Conservation (phyloP, 2,888 invertebrate species). For the Operophtera brumata region DNA sequence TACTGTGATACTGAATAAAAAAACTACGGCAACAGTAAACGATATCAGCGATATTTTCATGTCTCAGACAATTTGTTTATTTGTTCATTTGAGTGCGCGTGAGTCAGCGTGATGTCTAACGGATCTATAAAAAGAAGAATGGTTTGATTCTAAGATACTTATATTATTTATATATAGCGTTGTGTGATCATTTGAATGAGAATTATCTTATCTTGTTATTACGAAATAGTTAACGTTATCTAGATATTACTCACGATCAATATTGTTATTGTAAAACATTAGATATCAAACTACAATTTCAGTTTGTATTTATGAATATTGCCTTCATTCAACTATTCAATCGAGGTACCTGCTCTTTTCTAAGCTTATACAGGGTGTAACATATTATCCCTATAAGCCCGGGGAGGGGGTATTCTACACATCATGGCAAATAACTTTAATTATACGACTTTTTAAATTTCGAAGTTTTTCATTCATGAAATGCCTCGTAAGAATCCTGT, state of each 20-base stretch:
- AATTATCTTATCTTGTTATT: constrained; percentile 21
- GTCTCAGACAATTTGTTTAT: not conserved
- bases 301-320: not conserved
- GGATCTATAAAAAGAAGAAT: constrained; percentile 15
- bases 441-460: too few relatives aligned
- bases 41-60: constrained; percentile 25
- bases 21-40: constrained; percentile 4
- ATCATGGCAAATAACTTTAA: too few relatives aligned
- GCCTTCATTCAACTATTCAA: not conserved
- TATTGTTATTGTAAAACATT: constrained; percentile 13
- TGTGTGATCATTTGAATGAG: constrained; percentile 6
- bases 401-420: too few relatives aligned
- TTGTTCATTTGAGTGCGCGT: constrained; percentile 11
- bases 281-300: not conserved
- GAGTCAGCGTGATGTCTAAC: constrained; percentile 9
- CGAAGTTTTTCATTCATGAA: too few relatives aligned
- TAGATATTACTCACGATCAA: constrained; percentile 18
- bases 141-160: constrained; percentile 3
- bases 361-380: too few relatives aligned
- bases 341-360: not conserved
- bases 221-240: constrained; percentile 12
- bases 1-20: constrained; percentile 21
- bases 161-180: constrained; percentile 18
- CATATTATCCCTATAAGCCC: too few relatives aligned
- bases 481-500: too few relatives aligned